Percentiles rank a stretch among this genome's conserved stretches.
These are phyloP conservation scores for Aurelia sp. DNA, from an alignment of 30 jellyfish, hydroid and myxozoan genomes.

Conservation along the genomic window DNA sequence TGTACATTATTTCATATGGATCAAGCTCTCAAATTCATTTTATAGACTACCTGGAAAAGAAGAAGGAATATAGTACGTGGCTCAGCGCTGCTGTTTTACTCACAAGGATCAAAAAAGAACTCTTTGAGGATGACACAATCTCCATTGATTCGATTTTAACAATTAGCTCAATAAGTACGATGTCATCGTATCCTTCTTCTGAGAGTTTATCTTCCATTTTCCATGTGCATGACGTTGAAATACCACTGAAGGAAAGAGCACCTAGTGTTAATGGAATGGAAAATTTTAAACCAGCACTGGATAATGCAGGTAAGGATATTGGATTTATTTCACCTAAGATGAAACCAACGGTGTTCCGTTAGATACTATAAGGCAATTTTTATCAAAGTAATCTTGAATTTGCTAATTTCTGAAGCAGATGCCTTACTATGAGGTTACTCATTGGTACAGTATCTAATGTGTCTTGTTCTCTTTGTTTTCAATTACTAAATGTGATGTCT, in stretches of 20 bases:
- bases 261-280: not conserved
- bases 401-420: too few relatives aligned
- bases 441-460: too few relatives aligned
- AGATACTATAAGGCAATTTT: too few relatives aligned
- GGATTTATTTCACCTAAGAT: too few relatives aligned
- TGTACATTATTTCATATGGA: too few relatives aligned
- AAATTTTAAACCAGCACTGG: not conserved
- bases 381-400: too few relatives aligned
- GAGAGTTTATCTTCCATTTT: not conserved
- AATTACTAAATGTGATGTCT: too few relatives aligned
- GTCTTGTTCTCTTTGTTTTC: too few relatives aligned
- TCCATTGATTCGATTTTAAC: not conserved
- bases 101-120: not conserved
- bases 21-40: not conserved
- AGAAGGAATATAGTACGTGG: not conserved
- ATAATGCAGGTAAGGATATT: not conserved
- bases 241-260: not conserved
- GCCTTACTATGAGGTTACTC: too few relatives aligned
- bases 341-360: too few relatives aligned
- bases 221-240: not conserved
- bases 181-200: not conserved
- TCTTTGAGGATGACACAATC: constrained; percentile 22
- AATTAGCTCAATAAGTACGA: not conserved
- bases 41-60: not conserved
- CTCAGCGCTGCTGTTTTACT: not conserved